Percentiles rank a stretch among this genome's conserved stretches.
phyloP scores from a whole-genome alignment of 2,888 invertebrate genomes.

The Biston betularia region DNA sequence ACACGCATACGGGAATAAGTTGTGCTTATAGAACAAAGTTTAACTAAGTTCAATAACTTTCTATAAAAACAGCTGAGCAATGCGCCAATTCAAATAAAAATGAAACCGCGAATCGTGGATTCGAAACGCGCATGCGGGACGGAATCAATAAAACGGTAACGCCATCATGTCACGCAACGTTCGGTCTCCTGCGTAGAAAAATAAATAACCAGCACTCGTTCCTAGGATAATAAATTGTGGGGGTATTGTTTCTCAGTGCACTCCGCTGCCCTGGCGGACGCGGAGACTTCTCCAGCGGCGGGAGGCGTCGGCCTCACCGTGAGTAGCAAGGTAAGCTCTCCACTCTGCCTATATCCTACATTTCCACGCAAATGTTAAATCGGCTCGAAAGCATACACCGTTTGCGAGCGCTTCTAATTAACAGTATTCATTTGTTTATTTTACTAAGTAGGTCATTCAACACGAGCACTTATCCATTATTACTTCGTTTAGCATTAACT shows the following conservation, averaged over 20 bases:
- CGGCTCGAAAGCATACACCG: conserved; percentile 11
- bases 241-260: conserved; percentile 56
- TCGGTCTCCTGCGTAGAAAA: conserved; percentile 38
- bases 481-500: conserved; percentile 26
- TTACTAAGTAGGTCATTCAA: conserved; percentile 28
- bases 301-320: conserved; percentile 84
- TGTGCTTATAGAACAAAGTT: conserved; percentile 22
- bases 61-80: conserved; percentile 32
- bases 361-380: conserved; percentile 9
- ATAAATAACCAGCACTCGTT: conserved; percentile 38
- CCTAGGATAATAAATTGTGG: conserved; percentile 44
- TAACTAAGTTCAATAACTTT: conserved; percentile 32
- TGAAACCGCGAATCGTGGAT: conserved; percentile 35
- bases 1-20: conserved; percentile 21
- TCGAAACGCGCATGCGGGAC: conserved; percentile 43
- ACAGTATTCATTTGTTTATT: conserved; percentile 29
- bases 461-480: conserved; percentile 10
- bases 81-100: conserved; percentile 37
- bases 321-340: conserved; percentile 75
- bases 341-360: neutral
- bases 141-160: conserved; percentile 44
- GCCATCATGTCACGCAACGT: conserved; percentile 40
- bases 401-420: conserved; percentile 25
- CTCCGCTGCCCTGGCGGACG: conserved; percentile 78
- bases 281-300: conserved; percentile 73